A percentile compares a stretch with the other conserved stretches of the same genome.
Conservation (phyloP, 2,113 vertebrate genomes). For the Tragelaphus strepsiceros region DNA sequence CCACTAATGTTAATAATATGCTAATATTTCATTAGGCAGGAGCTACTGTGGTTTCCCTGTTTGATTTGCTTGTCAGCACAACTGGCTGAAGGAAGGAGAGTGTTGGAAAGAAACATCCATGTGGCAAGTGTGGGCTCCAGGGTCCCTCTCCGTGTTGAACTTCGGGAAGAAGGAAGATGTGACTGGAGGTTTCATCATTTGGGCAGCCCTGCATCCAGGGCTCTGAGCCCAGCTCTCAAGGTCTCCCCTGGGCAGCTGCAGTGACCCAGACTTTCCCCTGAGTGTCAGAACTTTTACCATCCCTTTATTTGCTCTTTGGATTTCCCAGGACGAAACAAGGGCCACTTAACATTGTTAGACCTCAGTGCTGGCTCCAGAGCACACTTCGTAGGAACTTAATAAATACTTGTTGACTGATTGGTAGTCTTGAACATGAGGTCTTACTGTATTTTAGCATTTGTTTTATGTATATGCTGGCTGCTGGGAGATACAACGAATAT, state of each 20-base stretch:
- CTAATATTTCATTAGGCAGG: slow-evolving; percentile 94
- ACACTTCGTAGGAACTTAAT: background rate
- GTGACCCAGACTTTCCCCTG: fast-evolving
- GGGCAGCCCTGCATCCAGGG: background rate
- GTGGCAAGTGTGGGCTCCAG: background rate
- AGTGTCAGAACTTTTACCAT: background rate
- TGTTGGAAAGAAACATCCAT: background rate
- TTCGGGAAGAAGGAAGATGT: background rate
- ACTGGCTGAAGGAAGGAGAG: slow-evolving; percentile 31
- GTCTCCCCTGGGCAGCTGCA: background rate
- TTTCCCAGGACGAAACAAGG: background rate
- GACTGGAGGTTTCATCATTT: no score
- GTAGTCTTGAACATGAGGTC: background rate
- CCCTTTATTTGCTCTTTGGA: background rate
- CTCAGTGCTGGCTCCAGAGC: background rate
- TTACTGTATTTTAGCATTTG: background rate
- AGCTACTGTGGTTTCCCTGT: slow-evolving; percentile 81
- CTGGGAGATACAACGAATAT: background rate
- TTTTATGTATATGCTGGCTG: background rate
- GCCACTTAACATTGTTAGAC: background rate
- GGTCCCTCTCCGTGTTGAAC: background rate
- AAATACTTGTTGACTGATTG: background rate
- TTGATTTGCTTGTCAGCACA: slow-evolving; percentile 73
- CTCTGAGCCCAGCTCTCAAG: background rate
- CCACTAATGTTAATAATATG: slow-evolving; percentile 88